Percentiles rank a stretch among this genome's conserved stretches.
Conservation (phyloP, 2,888 invertebrate species). For the Noctuana brunneofusca region DNA sequence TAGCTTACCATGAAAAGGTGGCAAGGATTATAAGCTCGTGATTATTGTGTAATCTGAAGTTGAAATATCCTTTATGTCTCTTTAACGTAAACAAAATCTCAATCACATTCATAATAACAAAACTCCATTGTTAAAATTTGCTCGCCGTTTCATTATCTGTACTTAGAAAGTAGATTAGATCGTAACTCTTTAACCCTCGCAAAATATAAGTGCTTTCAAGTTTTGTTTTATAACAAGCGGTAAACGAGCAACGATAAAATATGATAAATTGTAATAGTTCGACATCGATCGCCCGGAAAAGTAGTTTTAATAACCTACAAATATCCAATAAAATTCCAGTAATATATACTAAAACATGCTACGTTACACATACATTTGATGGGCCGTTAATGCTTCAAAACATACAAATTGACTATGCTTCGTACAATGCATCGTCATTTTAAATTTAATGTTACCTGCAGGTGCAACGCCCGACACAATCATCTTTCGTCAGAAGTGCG, state of each 20-base stretch:
- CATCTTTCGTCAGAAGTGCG: too few species aligned
- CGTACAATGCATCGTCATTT: too few species aligned
- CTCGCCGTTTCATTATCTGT: slow-evolving; percentile 12
- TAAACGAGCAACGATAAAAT: background rate
- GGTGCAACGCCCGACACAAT: too few species aligned
- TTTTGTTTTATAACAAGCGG: background rate
- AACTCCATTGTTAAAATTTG: background rate
- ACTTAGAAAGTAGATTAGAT: slow-evolving; percentile 14
- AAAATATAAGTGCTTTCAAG: background rate
- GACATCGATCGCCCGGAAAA: too few species aligned
- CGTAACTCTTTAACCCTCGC: background rate
- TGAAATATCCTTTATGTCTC: background rate
- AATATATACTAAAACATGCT: too few species aligned
- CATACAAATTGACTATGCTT: too few species aligned
- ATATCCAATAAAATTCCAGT: too few species aligned
- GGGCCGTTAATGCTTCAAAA: too few species aligned
- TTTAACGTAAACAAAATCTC: background rate
- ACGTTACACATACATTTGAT: too few species aligned
- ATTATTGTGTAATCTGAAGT: background rate
- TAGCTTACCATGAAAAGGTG: background rate
- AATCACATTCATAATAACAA: background rate
- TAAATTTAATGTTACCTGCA: too few species aligned
- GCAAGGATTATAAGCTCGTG: background rate
- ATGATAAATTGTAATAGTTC: background rate
- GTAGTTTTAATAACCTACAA: too few species aligned